Conservation (phyloP, 2,113 vertebrate genomes). For the Zapus hudsonius region DNA sequence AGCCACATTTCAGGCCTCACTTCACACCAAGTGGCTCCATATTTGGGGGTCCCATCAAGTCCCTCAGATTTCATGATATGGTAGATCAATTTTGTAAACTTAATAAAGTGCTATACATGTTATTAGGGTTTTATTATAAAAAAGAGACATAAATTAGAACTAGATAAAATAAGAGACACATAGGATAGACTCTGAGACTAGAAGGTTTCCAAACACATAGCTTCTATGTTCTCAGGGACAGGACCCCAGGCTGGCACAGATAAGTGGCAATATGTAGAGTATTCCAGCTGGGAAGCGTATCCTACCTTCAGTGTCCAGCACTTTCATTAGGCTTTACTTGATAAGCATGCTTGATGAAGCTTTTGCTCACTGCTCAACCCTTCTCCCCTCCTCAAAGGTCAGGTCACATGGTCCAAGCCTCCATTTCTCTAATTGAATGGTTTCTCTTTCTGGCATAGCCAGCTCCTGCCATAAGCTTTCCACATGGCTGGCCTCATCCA, state of each 20-base stretch:
- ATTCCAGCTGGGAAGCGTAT: neutral
- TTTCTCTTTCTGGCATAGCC: neutral
- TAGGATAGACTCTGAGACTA: neutral
- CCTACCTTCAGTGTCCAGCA: neutral
- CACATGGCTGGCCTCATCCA: fast-evolving
- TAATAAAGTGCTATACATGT: neutral
- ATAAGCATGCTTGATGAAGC: neutral
- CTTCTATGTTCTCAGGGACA: neutral
- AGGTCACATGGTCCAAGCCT: neutral
- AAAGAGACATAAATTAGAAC: neutral
- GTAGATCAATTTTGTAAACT: neutral
- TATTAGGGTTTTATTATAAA: neutral
- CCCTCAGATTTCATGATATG: neutral
- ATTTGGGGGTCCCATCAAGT: neutral
- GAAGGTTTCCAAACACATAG: neutral
- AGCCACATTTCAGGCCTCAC: neutral
- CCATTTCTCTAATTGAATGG: neutral
- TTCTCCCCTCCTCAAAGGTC: neutral
- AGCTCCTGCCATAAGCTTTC: neutral
- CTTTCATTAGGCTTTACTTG: neutral
- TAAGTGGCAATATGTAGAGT: neutral
- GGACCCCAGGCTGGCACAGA: neutral
- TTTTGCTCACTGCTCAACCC: neutral
- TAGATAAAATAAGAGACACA: neutral
- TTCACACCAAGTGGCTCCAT: neutral